Conservation (phyloP, 2,888 invertebrate species). For the Drosophila falleni region DNA sequence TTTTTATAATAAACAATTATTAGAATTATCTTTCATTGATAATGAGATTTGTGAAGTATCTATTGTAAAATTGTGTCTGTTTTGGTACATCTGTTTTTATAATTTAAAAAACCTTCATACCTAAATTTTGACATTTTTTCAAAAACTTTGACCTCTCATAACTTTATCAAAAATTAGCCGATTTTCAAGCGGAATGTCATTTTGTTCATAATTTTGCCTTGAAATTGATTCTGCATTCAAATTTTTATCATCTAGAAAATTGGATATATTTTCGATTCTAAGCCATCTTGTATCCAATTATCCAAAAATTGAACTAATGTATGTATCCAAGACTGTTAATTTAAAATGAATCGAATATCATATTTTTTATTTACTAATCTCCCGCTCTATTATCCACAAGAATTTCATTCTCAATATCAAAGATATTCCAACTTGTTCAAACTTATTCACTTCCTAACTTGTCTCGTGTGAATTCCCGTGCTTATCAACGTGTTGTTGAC, state of each 20-base stretch:
- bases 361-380: no score
- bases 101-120: no score
- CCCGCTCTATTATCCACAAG: neutral
- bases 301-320: neutral
- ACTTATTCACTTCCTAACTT: neutral
- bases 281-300: no score
- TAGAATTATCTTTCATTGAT: neutral
- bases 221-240: no score
- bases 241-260: no score
- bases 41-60: neutral
- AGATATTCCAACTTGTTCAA: neutral
- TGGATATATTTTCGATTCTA: no score
- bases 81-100: no score
- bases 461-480: neutral
- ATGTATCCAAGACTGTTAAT: neutral
- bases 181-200: no score
- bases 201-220: no score
- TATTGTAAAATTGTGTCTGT: neutral
- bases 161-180: no score
- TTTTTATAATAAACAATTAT: neutral
- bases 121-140: no score
- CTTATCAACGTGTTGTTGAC: slow-evolving; percentile 28
- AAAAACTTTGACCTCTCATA: no score
- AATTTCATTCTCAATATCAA: neutral
- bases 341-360: neutral